These are phyloP conservation scores for Lophotriccus pileatus DNA, from an alignment of 2,797 vertebrate species.

Conservation along the genomic window DNA sequence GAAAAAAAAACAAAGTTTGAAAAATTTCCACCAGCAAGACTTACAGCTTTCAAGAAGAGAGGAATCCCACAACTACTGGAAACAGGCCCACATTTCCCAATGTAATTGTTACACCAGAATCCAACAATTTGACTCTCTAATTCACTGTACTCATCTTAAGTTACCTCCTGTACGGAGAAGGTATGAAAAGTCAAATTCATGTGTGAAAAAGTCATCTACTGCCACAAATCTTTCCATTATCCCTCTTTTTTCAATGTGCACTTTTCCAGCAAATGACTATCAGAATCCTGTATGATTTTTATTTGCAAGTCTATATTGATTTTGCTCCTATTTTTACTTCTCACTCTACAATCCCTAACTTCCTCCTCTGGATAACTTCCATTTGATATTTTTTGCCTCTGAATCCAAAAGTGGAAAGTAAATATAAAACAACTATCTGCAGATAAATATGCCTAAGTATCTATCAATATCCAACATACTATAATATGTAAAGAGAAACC, in stretches of 20 bases:
- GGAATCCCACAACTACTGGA: neutral
- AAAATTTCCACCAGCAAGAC: neutral
- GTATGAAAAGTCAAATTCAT: neutral
- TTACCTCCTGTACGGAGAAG: neutral
- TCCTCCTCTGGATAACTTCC: neutral
- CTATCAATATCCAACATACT: neutral
- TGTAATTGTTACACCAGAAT: neutral
- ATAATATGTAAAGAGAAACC: neutral
- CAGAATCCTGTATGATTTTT: neutral
- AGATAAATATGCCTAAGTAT: neutral
- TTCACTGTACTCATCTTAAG: neutral
- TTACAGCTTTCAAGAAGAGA: neutral
- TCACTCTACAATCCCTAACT: neutral
- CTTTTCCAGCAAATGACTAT: neutral
- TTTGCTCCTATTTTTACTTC: neutral
- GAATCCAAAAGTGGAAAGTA: neutral
- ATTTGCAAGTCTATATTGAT: neutral
- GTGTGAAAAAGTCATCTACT: neutral
- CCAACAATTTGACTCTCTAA: neutral
- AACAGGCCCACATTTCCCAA: neutral
- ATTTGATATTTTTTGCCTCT: neutral
- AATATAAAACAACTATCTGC: neutral
- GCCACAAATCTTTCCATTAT: neutral
- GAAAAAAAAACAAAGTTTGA: neutral
- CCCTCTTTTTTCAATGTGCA: neutral